Evolutionary conservation across 1,140 invertebrate species (phyloP).

Genomic region (Neodiprion lecontei): DNA sequence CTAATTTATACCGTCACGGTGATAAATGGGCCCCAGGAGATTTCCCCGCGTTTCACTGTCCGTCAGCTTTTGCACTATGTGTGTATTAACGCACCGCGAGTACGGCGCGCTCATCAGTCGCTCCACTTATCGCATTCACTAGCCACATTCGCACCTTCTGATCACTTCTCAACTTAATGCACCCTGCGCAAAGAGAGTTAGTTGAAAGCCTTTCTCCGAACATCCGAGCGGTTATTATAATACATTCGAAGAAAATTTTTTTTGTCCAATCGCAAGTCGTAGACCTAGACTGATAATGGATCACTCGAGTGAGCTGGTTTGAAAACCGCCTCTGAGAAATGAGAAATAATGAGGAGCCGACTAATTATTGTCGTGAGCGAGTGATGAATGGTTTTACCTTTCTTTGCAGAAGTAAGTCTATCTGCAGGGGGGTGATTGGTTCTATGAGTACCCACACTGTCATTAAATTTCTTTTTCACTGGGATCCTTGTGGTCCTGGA

Average conservation of each 20-base stretch:
- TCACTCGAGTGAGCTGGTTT: slow-evolving; percentile 47
- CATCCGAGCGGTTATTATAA: background rate
- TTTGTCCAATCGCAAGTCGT: slow-evolving; percentile 22
- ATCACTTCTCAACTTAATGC: too few species aligned
- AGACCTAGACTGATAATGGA: slow-evolving; percentile 49
- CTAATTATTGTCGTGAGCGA: slow-evolving; percentile 32
- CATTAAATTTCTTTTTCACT: too few species aligned
- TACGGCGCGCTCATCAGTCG: too few species aligned
- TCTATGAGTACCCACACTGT: too few species aligned
- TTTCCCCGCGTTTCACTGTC: slow-evolving; percentile 1
- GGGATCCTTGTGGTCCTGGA: too few species aligned
- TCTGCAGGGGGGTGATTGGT: too few species aligned
- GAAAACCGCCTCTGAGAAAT: slow-evolving; percentile 34
- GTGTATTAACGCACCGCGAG: too few species aligned
- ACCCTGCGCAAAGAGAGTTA: too few species aligned
- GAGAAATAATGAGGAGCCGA: slow-evolving; percentile 22
- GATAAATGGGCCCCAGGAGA: background rate
- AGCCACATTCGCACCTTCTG: too few species aligned
- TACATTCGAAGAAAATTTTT: background rate
- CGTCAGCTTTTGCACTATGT: background rate
- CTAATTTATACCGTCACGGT: background rate
- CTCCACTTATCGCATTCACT: too few species aligned
- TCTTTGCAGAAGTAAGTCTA: background rate
- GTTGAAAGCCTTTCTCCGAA: too few species aligned
- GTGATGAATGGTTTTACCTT: slow-evolving; percentile 31